Evolutionary conservation across 2,888 invertebrate genomes (phyloP).

Genomic region (Epiblema foenella): DNA sequence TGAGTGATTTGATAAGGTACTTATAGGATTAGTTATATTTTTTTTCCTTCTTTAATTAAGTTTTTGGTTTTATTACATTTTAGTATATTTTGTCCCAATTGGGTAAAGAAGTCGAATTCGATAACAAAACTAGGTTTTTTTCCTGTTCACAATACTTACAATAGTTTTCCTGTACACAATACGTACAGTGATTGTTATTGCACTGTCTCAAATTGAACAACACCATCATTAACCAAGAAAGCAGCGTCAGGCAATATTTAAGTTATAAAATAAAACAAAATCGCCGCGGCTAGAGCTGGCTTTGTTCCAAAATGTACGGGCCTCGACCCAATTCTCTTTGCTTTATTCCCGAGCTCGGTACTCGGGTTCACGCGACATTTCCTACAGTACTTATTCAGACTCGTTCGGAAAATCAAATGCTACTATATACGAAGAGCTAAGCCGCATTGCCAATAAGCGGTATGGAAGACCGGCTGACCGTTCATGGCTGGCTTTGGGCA

Average conservation of each 20-base stretch:
- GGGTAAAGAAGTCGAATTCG: too few relatives aligned
- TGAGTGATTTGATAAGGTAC: neutral
- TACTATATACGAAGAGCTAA: constrained; percentile 52
- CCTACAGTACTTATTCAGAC: constrained; percentile 67
- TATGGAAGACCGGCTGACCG: constrained; percentile 25
- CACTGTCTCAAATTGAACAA: constrained; percentile 47
- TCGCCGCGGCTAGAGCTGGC: constrained; percentile 68
- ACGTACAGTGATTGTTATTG: too few relatives aligned
- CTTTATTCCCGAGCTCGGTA: constrained; percentile 67
- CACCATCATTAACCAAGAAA: constrained; percentile 56
- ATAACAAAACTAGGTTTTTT: too few relatives aligned
- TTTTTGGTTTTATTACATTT: too few relatives aligned
- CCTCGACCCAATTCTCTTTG: constrained; percentile 77
- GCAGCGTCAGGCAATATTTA: constrained; percentile 66
- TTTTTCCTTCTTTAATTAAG: neutral
- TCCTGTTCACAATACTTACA: too few relatives aligned
- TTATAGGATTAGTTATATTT: too few relatives aligned
- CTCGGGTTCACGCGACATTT: constrained; percentile 69
- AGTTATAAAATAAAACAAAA: constrained; percentile 72
- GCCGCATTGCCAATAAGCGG: constrained; percentile 37
- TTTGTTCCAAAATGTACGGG: constrained; percentile 73
- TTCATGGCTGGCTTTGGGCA: neutral
- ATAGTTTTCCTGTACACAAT: too few relatives aligned
- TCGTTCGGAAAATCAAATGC: constrained; percentile 62
- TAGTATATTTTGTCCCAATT: too few relatives aligned